Evolutionary conservation across 2,113 vertebrate species (phyloP).

Genomic region (Mus spicilegus): DNA sequence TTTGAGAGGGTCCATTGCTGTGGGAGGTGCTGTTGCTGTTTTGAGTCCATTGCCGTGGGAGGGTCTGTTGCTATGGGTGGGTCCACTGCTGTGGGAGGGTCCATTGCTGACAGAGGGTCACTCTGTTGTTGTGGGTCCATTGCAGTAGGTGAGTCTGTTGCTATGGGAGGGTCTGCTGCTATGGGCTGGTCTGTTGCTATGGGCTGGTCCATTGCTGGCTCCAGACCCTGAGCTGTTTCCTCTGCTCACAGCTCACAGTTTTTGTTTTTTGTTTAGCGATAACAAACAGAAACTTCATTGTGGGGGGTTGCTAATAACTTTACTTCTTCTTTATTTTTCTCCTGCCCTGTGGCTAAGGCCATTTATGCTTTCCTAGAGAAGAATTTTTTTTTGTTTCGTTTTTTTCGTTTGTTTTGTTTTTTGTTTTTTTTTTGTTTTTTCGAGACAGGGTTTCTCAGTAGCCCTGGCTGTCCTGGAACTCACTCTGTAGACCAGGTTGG

Average conservation of each 20-base stretch:
- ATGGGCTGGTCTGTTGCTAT: background rate
- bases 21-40: background rate
- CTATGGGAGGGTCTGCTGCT: background rate
- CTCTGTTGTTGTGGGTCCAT: background rate
- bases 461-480: too few relatives aligned
- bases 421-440: too few relatives aligned
- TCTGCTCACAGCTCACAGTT: background rate
- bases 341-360: background rate
- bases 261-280: slow-evolving; percentile 31
- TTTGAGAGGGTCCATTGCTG: background rate
- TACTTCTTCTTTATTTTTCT: background rate
- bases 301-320: background rate
- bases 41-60: background rate
- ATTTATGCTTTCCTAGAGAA: slow-evolving; percentile 35
- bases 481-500: too few relatives aligned
- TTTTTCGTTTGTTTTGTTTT: too few relatives aligned
- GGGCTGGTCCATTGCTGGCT: background rate
- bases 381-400: background rate
- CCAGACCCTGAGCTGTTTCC: background rate
- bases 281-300: slow-evolving; percentile 28
- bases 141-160: background rate
- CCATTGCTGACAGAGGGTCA: background rate
- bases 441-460: too few relatives aligned
- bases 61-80: background rate
- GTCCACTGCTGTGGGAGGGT: background rate